Base-by-base conservation (phyloP, 2,113 vertebrate species). In the Salminus brasiliensis region DNA sequence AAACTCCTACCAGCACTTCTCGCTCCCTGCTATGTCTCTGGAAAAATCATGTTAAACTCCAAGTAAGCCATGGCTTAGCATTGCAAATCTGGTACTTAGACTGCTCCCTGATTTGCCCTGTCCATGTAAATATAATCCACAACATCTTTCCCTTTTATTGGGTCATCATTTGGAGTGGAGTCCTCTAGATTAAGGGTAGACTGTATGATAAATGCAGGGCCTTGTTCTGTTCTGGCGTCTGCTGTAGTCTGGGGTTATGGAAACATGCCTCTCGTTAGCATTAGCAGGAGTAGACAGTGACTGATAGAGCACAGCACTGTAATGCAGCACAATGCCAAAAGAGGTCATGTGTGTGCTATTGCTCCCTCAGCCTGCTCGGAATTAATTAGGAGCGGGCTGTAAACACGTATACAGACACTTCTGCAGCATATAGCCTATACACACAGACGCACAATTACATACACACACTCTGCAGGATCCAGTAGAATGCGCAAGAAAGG, bases 281-380 rank as follows among this genome's bases (percentile, higher is more conserved):
- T 36, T 36, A 74, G 36, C 36, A 34, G n/a, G 62, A 63, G 70
- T 43, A 66, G 65, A 72, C 49, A 78, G 49, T 55, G 39, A 9
- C 36, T 65, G 73, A 72, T 67, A 36, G 32, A 47, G n/a, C 36
- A 13, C 16, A 74, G 25, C 53, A 53, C 74, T 83, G 84, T 80
- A 85, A 87, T 83, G 79, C 85, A 80, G 77, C 71, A 29, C 63
- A 68, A 57, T 65, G 67, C 81, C 84, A 82, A 87, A 79, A 85
- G 85, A 82, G 83, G 84, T 87, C 85, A 88, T 83, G 79, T 82
- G 80, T 78, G 84, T 81, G 70, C 83, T 83, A 39, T 72, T 34
- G 36, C 77, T 79, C 21, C 21, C 11, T 30, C 74, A 47, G 23
- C 21, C 23, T 29, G 10, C 29, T 25, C 30, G 32, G 21, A 47